phyloP scores from a whole-genome alignment of 2,888 invertebrate genomes.

The Anodontia alba region DNA sequence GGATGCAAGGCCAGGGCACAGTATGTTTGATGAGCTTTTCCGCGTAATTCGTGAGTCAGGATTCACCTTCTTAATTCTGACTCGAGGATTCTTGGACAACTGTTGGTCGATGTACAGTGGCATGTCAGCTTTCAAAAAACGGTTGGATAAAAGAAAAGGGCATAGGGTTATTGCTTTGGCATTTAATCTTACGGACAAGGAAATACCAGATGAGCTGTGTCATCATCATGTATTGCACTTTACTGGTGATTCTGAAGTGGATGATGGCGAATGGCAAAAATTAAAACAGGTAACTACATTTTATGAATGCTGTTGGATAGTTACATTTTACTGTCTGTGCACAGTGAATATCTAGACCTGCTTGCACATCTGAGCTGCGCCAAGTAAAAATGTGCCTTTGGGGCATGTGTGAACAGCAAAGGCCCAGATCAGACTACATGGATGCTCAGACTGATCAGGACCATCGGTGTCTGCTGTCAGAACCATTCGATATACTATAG shows the following conservation, averaged over 20 bases:
- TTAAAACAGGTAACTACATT: not conserved
- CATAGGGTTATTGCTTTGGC: slow-evolving; percentile 9
- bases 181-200: not conserved
- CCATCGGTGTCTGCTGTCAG: too few relatives aligned
- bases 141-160: slow-evolving; percentile 4
- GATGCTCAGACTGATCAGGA: too few relatives aligned
- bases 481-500: too few relatives aligned
- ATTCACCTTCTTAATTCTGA: slow-evolving; percentile 32
- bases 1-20: slow-evolving; percentile 39
- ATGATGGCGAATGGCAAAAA: not conserved
- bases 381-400: too few relatives aligned
- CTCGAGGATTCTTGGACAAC: slow-evolving; percentile 35
- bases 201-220: slow-evolving; percentile 20
- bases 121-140: slow-evolving; percentile 31
- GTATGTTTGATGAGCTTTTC: slow-evolving; percentile 43
- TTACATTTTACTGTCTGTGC: too few relatives aligned
- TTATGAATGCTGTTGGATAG: too few relatives aligned
- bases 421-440: too few relatives aligned
- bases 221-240: not conserved
- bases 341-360: too few relatives aligned
- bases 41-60: slow-evolving; percentile 18
- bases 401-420: too few relatives aligned
- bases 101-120: slow-evolving; percentile 36
- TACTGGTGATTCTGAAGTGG: not conserved
- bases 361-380: too few relatives aligned